phyloP scores from a whole-genome alignment of 2,888 invertebrate genomes.

The Sphecodes monilicornis region DNA sequence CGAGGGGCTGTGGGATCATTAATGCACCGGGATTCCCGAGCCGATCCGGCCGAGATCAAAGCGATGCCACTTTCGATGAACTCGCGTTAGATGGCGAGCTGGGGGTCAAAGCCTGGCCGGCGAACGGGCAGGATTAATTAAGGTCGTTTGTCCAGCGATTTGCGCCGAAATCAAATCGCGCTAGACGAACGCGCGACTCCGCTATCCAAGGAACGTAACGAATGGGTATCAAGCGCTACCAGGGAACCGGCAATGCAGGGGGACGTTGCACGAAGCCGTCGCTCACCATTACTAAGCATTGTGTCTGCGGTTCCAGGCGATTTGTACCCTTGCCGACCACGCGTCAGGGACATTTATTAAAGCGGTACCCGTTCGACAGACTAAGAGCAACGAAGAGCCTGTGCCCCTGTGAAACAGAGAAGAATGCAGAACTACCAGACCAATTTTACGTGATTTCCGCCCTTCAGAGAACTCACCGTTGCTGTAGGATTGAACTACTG shows the following conservation, averaged over 20 bases:
- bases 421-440: not conserved
- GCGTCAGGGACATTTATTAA: constrained; percentile 80
- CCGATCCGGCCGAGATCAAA: constrained; percentile 33
- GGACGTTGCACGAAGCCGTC: constrained; percentile 73
- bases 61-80: constrained; percentile 49
- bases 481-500: constrained; percentile 1
- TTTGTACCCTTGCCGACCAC: constrained; percentile 80
- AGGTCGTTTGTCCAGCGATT: constrained; percentile 81
- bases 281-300: constrained; percentile 82
- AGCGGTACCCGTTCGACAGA: constrained; percentile 61
- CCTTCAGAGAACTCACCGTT: constrained; percentile 36
- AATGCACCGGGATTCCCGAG: constrained; percentile 13
- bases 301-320: constrained; percentile 81
- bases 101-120: constrained; percentile 4
- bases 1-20: constrained; percentile 5
- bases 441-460: constrained; percentile 15
- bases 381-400: not conserved
- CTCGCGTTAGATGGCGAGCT: constrained; percentile 57
- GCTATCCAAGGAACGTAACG: constrained; percentile 76
- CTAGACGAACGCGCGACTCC: constrained; percentile 59
- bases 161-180: constrained; percentile 78
- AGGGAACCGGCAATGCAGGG: constrained; percentile 61
- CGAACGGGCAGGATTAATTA: constrained; percentile 77
- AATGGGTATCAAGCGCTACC: constrained; percentile 74
- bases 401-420: not conserved